Evolutionary conservation across 2,113 vertebrate genomes (phyloP), one percentile per base, ranked within the genome.

Genomic region (Syngnathus floridae): DNA sequence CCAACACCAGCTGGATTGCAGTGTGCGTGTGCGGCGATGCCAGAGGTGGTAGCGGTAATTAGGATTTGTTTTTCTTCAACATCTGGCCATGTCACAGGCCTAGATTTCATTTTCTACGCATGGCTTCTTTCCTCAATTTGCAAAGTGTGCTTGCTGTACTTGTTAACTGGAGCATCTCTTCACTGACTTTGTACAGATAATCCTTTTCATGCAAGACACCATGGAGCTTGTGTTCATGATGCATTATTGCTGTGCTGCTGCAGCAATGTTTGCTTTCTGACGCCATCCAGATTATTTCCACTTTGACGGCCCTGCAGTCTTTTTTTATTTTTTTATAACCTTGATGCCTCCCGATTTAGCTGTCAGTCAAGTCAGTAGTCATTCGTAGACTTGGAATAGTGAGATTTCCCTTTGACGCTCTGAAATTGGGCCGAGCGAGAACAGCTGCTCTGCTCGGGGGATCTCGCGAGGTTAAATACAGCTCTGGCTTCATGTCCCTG

Each of bases 381-480:
- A 19, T 38, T 58, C 38, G 19, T 36, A 58, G 19, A 19, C 17
- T 37, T 41, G 37, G 21, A 21, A 60, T n/a, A 38, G 17, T 58
- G 13, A 37, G 26, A 31, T 55, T 35, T 55, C 52, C 22, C 22
- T 55, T 54, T 54, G 22, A 55, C 22, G 52, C 52, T 31, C 22
- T 43, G 19, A 60, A 40, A 60, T 38, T 21, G 26, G 55, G 1
- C 14, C 14, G 35, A 4, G 35, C 37, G 17, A 58, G 56, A 77
- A 64, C 71, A 49, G 61, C 58, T 66, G 62, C 62, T 65, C 49
- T 7, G 3, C 64, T 58, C 41, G 43, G 72, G 26, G 70, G 77
- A 77, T 74, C 66, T 86, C 71, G 22, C 49, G 52, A 68, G 79
- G 74, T 84, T 85, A 81, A 86, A 77, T 65, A 84, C 82, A 76